Evolutionary conservation across 2,888 invertebrate genomes (phyloP), one percentile per base, ranked within the genome.

Genomic region (Dioctria rufipes): DNA sequence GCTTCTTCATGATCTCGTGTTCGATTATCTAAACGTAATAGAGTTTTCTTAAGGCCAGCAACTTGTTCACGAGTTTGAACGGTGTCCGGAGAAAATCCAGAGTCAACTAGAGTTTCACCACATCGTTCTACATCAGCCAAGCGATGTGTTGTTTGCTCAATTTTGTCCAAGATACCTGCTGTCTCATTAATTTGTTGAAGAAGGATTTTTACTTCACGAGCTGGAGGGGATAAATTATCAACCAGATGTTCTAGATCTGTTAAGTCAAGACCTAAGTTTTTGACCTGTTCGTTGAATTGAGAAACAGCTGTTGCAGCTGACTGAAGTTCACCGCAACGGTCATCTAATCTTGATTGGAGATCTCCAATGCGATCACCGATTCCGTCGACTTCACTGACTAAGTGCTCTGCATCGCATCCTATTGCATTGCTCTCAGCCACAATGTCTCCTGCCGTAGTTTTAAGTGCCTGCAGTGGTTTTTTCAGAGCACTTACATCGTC

Each of bases 211-310:
- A 97, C 92, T 87, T 98, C 98, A 25, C 98, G 92, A 0, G 94
- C 97, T 0, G 97, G 94, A 0, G 98, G 94, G 86, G 94, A 94
- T 92, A 98, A 95, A 51, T 91, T 90, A 85, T 96, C 96, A 54
- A 98, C 89, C 84, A 97, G 95, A 80, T 93, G 93, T 86, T 98
- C 98, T 78, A 98, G 89, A 79, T 93, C 93, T 0, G 93, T 92
- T 3, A 98, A 89, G 86, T 97, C 95, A 83, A 94, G 92, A 37
- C 93, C 93, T 2, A 97, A 90, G 60, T 89, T 91, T 89, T 96
- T 97, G 11, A 96, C 94, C 89, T 95, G 94, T 83, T 96, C 96
- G 89, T 96, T 95, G 90, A 97, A 97, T 85, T 95, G 95, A 0
- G 95, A 93, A 71, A 96, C 93, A 0, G 96, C 96, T 0, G 94